Percentiles rank a stretch among this genome's conserved stretches.
phyloP scores from a whole-genome alignment of 2,113 vertebrate species.

The Acrocephalus kingi region DNA sequence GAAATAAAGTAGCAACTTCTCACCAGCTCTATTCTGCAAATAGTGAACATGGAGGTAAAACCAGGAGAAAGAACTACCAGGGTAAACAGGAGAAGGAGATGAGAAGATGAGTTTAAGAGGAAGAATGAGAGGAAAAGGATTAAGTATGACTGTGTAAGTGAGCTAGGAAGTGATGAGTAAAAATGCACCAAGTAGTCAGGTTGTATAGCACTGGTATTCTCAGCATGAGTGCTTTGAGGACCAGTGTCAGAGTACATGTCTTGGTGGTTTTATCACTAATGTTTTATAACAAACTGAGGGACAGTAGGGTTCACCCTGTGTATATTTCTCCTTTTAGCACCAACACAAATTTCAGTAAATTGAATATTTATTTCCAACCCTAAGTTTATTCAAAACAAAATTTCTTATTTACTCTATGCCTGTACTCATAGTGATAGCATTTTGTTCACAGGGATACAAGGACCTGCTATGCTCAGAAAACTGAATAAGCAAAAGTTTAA shows the following conservation, averaged over 20 bases:
- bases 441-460: not conserved
- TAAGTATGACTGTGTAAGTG: not conserved
- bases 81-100: not conserved
- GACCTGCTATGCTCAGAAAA: not conserved
- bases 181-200: not conserved
- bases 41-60: not conserved
- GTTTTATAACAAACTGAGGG: not conserved
- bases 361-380: not conserved
- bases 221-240: not conserved
- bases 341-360: not conserved
- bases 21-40: not conserved
- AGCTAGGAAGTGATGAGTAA: not conserved
- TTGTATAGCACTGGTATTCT: fast-evolving
- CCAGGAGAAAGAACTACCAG: not conserved
- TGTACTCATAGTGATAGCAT: not conserved
- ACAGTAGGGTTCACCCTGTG: not conserved
- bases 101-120: not conserved
- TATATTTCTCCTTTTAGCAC: not conserved
- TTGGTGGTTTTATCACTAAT: not conserved
- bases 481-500: not conserved
- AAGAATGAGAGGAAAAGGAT: not conserved
- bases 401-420: not conserved
- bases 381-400: not conserved
- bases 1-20: not conserved
- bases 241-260: fast-evolving